Evolutionary conservation across 2,113 vertebrate genomes (phyloP), one percentile per base, ranked within the genome.

Genomic region (Pelobates fuscus): DNA sequence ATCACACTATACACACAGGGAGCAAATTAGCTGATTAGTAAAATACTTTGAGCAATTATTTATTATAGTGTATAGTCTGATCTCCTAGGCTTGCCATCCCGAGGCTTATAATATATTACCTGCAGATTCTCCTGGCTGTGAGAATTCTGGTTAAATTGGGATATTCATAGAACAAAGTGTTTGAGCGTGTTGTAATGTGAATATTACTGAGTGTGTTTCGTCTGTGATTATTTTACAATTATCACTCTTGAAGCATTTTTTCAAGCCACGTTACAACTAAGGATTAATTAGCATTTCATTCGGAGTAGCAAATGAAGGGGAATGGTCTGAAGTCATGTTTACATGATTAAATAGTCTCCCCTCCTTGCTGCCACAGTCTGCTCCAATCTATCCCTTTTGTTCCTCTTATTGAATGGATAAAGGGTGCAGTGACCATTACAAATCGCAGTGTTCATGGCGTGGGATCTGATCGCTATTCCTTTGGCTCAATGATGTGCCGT

Each of bases 391-490:
- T 68, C 55, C 64, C 73, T 37, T 77, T 77, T 77, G 73, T 77
- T 67, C 57, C 60, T 68, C 73, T 52, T 52, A 60, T 61, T 77
- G 65, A 67, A 61, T 61, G 65, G 73, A 77, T 25, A 77, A 77
- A 77, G 64, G 37, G 73, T 61, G 55, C 73, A 77, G 64, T 76
- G 65, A 77, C 73, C 73, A 61, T 68, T 41, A 58, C 25, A 77
- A 77, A 77, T 77, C 64, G 64, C 27, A 77, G 66, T 77, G 73
- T 77, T 67, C 65, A 68, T 77, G 73, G 73, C 73, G 73, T 77
- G 73, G 73, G 73, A 77, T 64, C 65, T 68, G 73, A 77, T 77
- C 73, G 30, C 57, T 68, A 30, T 49, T 68, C 59, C 55, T 68
- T 68, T 68, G 73, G 52, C 55, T 61, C 60, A 77, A 77, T 68